These are phyloP conservation scores for Camptogramma bilineatum DNA, from an alignment of 2,888 invertebrate species.

Conservation along the genomic window DNA sequence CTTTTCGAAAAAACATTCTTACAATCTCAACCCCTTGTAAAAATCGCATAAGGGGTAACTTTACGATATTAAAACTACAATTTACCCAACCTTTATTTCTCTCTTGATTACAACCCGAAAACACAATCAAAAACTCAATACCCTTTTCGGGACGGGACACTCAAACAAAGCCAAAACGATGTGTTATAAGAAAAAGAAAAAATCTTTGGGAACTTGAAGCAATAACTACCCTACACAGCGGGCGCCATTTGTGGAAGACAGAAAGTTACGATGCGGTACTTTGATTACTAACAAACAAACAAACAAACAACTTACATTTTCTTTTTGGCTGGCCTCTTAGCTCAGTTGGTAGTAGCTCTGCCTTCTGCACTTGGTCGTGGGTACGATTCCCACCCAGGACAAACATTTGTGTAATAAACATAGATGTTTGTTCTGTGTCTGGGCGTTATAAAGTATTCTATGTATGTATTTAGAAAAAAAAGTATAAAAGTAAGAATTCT, in stretches of 20 bases:
- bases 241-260: slow-evolving; percentile 19
- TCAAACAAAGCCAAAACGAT: slow-evolving; percentile 41
- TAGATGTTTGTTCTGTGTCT: too few species aligned
- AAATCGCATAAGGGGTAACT: background rate
- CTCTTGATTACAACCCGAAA: slow-evolving; percentile 29
- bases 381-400: too few species aligned
- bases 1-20: background rate
- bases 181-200: slow-evolving; percentile 40
- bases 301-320: too few species aligned
- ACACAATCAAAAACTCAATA: slow-evolving; percentile 38
- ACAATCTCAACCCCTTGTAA: background rate
- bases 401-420: too few species aligned
- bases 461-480: too few species aligned
- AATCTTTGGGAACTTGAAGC: slow-evolving; percentile 28
- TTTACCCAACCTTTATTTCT: slow-evolving; percentile 6
- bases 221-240: slow-evolving; percentile 33
- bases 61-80: slow-evolving; percentile 13
- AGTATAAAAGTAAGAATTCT: too few species aligned
- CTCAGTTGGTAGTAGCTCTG: too few species aligned
- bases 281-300: background rate
- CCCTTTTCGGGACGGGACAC: slow-evolving; percentile 27
- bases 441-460: too few species aligned
- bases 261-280: slow-evolving; percentile 22
- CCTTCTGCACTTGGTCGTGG: too few species aligned
- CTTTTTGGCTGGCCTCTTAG: too few species aligned